phyloP scores from a whole-genome alignment of 2,797 vertebrate genomes.

The Harpagifer antarcticus region DNA sequence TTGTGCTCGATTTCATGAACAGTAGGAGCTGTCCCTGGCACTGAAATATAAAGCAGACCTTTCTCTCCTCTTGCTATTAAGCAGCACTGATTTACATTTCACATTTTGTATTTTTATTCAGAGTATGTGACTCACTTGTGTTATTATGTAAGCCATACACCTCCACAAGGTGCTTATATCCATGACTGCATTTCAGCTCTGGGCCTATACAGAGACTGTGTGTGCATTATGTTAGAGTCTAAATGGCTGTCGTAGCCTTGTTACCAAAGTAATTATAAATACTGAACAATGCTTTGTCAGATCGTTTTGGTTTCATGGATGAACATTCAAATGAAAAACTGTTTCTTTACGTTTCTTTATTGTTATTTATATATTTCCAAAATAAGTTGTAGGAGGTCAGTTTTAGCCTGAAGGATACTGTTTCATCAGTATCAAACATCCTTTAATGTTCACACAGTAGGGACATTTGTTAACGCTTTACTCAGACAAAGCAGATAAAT shows the following conservation, averaged over 20 bases:
- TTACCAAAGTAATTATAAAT: conserved; percentile 57
- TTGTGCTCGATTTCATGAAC: not conserved
- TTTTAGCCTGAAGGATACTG: conserved; percentile 2
- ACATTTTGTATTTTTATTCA: not conserved
- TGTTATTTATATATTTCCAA: conserved; percentile 4
- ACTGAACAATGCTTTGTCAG: conserved; percentile 51
- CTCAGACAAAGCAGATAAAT: not conserved
- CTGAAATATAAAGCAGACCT: conserved; percentile 44
- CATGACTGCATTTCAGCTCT: conserved; percentile 55
- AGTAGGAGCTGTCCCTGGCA: conserved; percentile 62
- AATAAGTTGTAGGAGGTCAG: not conserved
- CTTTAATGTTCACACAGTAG: no score
- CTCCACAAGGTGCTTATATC: conserved; percentile 28
- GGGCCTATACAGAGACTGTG: conserved; percentile 46
- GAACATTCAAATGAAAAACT: not conserved
- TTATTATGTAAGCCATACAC: conserved; percentile 21
- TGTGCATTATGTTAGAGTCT: conserved; percentile 58
- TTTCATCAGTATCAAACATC: no score
- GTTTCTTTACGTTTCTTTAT: not conserved
- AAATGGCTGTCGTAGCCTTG: conserved; percentile 70
- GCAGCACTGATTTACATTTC: not conserved
- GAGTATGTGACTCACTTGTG: conserved; percentile 1
- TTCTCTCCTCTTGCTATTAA: not conserved
- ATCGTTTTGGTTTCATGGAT: conserved; percentile 41
- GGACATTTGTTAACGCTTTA: not conserved